Conservation (phyloP, 2,113 vertebrate genomes). For the Hippoglossus stenolepis region DNA sequence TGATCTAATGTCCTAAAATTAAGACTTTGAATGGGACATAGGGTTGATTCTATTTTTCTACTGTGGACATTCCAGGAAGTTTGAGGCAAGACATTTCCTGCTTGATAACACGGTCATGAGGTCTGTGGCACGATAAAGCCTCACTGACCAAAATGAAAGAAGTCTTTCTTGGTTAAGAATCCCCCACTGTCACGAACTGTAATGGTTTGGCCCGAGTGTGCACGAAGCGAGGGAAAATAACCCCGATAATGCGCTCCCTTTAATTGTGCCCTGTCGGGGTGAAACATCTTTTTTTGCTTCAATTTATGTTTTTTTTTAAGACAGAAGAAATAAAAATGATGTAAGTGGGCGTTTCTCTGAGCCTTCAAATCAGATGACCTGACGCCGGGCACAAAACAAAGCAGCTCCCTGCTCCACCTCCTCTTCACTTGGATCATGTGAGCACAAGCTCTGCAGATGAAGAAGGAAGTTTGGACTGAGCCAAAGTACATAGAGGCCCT, state of each 20-base stretch:
- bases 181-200: conserved; percentile 21
- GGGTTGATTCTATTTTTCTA: conserved; percentile 8
- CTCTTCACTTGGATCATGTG: conserved; percentile 50
- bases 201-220: conserved; percentile 20
- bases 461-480: conserved; percentile 39
- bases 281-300: neutral
- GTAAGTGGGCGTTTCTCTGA: neutral
- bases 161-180: conserved; percentile 58
- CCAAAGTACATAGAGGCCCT: conserved; percentile 51
- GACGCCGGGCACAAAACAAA: conserved; percentile 38
- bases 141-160: conserved; percentile 55
- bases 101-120: conserved; percentile 65
- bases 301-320: neutral
- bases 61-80: conserved; percentile 62
- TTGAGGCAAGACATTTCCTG: conserved; percentile 67
- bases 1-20: neutral
- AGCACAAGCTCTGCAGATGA: conserved; percentile 43
- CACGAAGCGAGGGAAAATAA: conserved; percentile 26
- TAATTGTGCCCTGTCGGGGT: neutral
- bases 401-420: conserved; percentile 2
- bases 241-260: conserved; percentile 2
- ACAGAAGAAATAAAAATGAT: neutral
- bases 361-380: conserved; percentile 39
- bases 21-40: conserved; percentile 11
- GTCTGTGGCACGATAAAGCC: conserved; percentile 48